phyloP scores from a whole-genome alignment of 2,113 vertebrate genomes.

The Tupaia tana region DNA sequence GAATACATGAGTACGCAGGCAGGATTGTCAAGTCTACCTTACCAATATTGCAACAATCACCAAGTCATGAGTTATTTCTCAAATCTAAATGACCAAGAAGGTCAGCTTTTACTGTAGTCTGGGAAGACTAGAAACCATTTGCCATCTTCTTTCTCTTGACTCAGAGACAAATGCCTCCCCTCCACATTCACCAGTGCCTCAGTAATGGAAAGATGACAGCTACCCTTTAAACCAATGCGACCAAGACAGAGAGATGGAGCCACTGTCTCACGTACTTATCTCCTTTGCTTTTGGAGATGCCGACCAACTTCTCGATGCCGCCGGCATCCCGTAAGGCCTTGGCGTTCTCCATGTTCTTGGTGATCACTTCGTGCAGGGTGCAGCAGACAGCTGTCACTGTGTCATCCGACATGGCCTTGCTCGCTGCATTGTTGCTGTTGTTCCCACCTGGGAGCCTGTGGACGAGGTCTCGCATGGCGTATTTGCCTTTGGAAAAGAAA shows the following conservation, averaged over 20 bases:
- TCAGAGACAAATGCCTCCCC: background rate
- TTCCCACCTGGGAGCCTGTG: constrained; percentile 96
- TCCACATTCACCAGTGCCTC: background rate
- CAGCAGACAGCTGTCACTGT: constrained; percentile 99
- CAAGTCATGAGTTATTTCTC: background rate
- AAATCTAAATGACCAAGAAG: background rate
- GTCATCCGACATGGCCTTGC: constrained; percentile 98
- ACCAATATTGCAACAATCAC: no score
- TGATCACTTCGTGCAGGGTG: constrained; percentile 98
- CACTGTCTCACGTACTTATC: constrained; percentile 93
- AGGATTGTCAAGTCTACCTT: no score
- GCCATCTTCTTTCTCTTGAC: constrained; percentile 17
- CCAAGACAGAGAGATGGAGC: constrained; percentile 46
- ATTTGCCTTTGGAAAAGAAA: constrained; percentile 92
- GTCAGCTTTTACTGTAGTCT: background rate
- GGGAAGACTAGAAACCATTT: background rate
- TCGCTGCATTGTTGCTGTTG: constrained; percentile 90
- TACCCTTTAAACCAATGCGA: constrained; percentile 46
- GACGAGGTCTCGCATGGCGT: constrained; percentile 98
- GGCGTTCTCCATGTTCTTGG: constrained; percentile 99
- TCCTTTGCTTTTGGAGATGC: constrained; percentile 99
- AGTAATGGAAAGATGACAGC: background rate
- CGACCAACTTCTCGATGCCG: constrained; percentile 97
- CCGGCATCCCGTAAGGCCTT: constrained; percentile 98
- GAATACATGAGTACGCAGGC: fast-evolving